Evolutionary conservation across 1,140 invertebrate species (phyloP), one percentile per base, ranked within the genome.

Genomic region (Bombus breviceps): DNA sequence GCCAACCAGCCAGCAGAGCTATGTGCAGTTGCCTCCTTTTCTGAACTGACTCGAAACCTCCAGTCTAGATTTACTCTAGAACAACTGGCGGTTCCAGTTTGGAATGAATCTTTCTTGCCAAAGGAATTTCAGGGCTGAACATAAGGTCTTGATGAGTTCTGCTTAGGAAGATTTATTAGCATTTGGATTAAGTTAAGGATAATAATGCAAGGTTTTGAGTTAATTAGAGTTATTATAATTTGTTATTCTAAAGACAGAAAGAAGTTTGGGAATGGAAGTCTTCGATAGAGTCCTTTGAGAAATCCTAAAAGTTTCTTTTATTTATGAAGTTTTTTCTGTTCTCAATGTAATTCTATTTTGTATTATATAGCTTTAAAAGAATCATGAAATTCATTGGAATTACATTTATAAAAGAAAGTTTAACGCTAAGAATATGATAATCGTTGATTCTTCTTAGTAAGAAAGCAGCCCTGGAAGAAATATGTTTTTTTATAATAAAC

Each of bases 21-120:
- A 97, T 90, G 97, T 97, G 13, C 96, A 97, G 68, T 94, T 97
- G 93, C 97, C 97, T 95, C 97, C 97, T 96, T 97, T 97, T 97
- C 96, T 97, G 96, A 97, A 97, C 95, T 97, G 96, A 97, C 93
- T 92, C 92, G 93, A 92, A 93, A 92, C 91, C 94, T 94, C 82
- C 87, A 90, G 84, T 92, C 93, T 90, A 87, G 82, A 83, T 68
- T 84, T 72, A 64, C 69, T 91, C 57, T 91, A 88, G 71, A 71
- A 22, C 75, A 72, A 34, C 53, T 57, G 69, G 62, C 28, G 34
- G 64, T 81, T 57, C 37, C 57, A 25, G 28, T 34, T 47, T 43
- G 37, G 47, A 34, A 34, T 75, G 3, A 18, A 18, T 37, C n/a
- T 47, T 22, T 66, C 25, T 68, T 66, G 18, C 10, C 12, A 4